Evolutionary conservation across 30 jellyfish, hydroid and myxozoan genomes (phyloP), one percentile per base, ranked within the genome.

Genomic region (Hydractinia echinata): DNA sequence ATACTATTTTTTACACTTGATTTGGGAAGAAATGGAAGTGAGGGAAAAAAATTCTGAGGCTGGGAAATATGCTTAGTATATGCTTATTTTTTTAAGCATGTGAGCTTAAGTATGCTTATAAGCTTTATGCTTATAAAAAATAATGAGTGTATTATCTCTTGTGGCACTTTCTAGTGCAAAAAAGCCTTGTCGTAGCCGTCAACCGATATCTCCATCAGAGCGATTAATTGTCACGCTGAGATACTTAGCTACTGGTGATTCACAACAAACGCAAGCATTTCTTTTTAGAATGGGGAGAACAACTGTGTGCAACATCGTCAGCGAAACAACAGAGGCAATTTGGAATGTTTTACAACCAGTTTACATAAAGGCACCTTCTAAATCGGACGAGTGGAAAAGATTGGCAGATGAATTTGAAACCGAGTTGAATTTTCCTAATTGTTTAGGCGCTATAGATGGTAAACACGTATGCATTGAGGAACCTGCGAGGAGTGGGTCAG

Each of bases 381-480:
- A n/a, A n/a, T n/a, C 95, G 90, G 10, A 52, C 67, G 8, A 51
- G 83, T 54, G 62, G 61, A 73, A 64, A 86, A 54, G 95, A 73
- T 11, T 87, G 95, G 95, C 61, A 87, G 72, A 61, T 11, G 18
- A 72, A 72, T n/a, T 67, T 88, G 51, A 53, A 14, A 1, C 62
- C 48, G 4, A 61, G 79, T 69, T 87, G 94, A 53, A 85, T 76
- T 71, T 88, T 76, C n/a, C n/a, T n/a, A n/a, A n/a, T n/a, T n/a
- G n/a, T n/a, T n/a, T n/a, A n/a, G n/a, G n/a, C n/a, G n/a, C n/a
- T n/a, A n/a, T n/a, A n/a, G n/a, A n/a, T n/a, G n/a, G n/a, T n/a
- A n/a, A n/a, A n/a, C n/a, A n/a, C 53, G 80, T 87, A 13, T 83
- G 83, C 5, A 81, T 87, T 10, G 95, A 87, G 51, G 81, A 88